phyloP scores from a whole-genome alignment of 1,140 invertebrate genomes.

The Zaprionus nigranus region DNA sequence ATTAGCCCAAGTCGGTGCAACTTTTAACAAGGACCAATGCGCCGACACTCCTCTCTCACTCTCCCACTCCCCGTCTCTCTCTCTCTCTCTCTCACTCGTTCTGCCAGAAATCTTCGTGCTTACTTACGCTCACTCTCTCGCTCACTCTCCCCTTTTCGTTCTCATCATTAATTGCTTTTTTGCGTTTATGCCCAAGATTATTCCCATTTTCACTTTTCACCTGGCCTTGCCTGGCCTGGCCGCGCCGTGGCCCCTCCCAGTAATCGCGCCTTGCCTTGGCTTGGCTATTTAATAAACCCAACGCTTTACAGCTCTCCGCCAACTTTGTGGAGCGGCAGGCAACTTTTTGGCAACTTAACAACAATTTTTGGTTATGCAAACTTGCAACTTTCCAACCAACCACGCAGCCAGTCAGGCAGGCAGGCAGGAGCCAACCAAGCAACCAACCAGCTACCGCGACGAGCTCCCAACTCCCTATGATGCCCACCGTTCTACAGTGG shows the following conservation, averaged over 20 bases:
- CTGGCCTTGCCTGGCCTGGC: constrained; percentile 41
- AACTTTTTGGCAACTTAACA: constrained; percentile 58
- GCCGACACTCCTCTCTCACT: neutral
- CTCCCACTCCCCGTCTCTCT: no score
- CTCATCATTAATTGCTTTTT: constrained; percentile 32
- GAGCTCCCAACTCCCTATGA: neutral
- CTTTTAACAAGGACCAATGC: constrained; percentile 11
- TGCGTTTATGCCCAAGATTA: constrained; percentile 43
- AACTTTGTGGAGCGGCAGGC: constrained; percentile 45
- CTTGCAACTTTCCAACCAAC: constrained; percentile 47
- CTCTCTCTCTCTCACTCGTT: neutral
- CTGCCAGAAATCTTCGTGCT: neutral
- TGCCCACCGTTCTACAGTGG: constrained; percentile 11
- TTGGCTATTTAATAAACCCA: constrained; percentile 50
- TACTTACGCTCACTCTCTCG: neutral
- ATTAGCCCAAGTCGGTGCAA: constrained; percentile 31
- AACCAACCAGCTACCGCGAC: neutral
- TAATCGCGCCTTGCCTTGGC: constrained; percentile 3
- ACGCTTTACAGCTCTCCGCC: constrained; percentile 45
- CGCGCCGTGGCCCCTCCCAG: neutral
- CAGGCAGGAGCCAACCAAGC: neutral
- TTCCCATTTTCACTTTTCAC: constrained; percentile 50
- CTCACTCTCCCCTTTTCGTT: neutral
- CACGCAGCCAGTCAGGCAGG: neutral
- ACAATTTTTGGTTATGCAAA: constrained; percentile 58